phyloP scores from a whole-genome alignment of 2,888 invertebrate species.

The Agonopterix heracliana region DNA sequence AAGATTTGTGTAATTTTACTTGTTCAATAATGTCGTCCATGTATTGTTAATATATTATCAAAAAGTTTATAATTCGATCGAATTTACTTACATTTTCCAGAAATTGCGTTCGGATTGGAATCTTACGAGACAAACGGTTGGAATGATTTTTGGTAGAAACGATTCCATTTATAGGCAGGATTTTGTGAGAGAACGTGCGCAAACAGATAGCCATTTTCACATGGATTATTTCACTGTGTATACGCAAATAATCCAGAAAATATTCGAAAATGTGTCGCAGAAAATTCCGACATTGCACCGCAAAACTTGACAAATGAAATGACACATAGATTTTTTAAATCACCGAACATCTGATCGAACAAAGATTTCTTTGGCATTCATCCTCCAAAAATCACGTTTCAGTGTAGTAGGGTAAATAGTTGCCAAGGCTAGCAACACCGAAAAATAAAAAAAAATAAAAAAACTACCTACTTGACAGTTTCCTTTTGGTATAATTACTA shows the following conservation, averaged over 20 bases:
- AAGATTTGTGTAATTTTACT: neutral
- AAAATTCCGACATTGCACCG: conserved; percentile 37
- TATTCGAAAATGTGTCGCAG: conserved; percentile 43
- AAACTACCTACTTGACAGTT: too few relatives aligned
- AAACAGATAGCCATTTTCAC: conserved; percentile 75
- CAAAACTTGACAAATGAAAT: conserved; percentile 6
- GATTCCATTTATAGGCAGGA: conserved; percentile 70
- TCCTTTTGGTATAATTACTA: too few relatives aligned
- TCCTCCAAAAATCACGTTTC: too few relatives aligned
- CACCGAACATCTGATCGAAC: conserved; percentile 12
- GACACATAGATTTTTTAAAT: conserved; percentile 19
- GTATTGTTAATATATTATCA: neutral
- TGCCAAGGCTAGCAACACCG: too few relatives aligned
- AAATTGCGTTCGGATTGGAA: conserved; percentile 65
- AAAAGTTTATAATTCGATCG: conserved; percentile 5
- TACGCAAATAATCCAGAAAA: conserved; percentile 27
- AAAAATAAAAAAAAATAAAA: too few relatives aligned
- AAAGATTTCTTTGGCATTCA: neutral
- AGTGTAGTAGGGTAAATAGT: too few relatives aligned
- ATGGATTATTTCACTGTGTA: conserved; percentile 26
- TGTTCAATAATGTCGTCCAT: neutral
- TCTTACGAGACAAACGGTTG: conserved; percentile 67
- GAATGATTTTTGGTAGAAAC: conserved; percentile 72
- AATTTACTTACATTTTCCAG: conserved; percentile 69
- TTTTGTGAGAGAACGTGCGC: conserved; percentile 73